Evolutionary conservation across 2,888 invertebrate genomes (phyloP).

Genomic region (Uropetala carovei): DNA sequence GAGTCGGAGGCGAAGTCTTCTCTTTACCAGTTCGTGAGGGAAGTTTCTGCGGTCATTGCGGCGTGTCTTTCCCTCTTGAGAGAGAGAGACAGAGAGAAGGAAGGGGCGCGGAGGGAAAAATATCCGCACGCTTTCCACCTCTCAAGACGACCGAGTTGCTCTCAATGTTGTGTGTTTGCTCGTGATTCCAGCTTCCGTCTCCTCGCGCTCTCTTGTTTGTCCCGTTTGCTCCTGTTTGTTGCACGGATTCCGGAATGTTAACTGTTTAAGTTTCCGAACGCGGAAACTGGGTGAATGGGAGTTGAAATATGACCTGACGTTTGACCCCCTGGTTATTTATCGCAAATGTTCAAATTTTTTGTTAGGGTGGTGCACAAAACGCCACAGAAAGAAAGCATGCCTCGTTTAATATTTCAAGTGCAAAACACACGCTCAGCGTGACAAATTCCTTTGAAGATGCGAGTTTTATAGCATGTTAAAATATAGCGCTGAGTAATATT

Average conservation of each 20-base stretch:
- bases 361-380: no score
- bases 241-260: not conserved
- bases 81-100: not conserved
- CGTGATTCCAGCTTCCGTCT: not conserved
- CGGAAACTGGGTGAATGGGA: not conserved
- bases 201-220: not conserved
- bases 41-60: conserved; percentile 32
- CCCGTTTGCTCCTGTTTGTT: not conserved
- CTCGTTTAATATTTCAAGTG: no score
- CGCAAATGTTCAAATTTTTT: no score
- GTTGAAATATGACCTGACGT: not conserved
- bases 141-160: not conserved
- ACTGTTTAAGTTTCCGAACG: not conserved
- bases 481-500: no score
- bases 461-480: no score
- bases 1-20: not conserved
- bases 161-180: not conserved
- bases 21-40: conserved; percentile 11
- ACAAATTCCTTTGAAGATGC: no score
- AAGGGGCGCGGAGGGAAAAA: not conserved
- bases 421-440: no score
- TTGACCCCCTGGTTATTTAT: no score
- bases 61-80: not conserved
- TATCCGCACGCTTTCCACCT: not conserved
- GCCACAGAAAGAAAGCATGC: no score